Evolutionary conservation across 2,113 vertebrate species (phyloP), one percentile per base, ranked within the genome.

Genomic region (Plecotus auritus): DNA sequence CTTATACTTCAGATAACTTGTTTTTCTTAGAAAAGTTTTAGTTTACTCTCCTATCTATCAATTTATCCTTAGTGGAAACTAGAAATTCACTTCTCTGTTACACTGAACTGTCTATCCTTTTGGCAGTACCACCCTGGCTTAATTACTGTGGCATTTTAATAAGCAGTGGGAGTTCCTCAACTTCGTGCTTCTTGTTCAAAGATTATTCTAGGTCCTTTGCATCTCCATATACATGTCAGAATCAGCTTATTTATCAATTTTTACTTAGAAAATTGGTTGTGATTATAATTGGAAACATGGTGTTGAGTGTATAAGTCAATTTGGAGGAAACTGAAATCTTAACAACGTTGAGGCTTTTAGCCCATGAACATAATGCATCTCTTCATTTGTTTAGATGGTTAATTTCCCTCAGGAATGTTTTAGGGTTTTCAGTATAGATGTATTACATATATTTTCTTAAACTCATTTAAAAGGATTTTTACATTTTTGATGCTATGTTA

Each of bases 1-100:
- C 56, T 90, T 88, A 45, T 56, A 72, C 26, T 88, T 26, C 51
- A 76, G 56, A 42, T 61, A 83, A 67, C 40, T 32, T 82, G 91
- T 51, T 96, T 95, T 94, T 87, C 81, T 92, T 90, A 74, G 13
- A 92, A 90, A 86, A 88, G 49, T 23, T 69, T 78, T 72, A 73
- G 30, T 73, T 56, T 83, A 70, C 64, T 67, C 51, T 14, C 37
- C 17, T 83, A 37, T 37, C 72, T 69, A 9, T 59, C 23, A n/a
- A 32, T 72, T 49, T 49, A 23, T 81, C 59, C 56, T 73, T 30
- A 47, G 9, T 59, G 42, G 14, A 70, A 51, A 91, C 37, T 90
- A 80, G 35, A 81, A 81, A 66, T 30, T 85, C 61, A 37, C 17
- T 61, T 18, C 45, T 69, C 2, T 61, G 13, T 83, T 73, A 73